These are phyloP conservation scores for Tangara arthus DNA, from an alignment of 2,797 vertebrate genomes.

Conservation along the genomic window DNA sequence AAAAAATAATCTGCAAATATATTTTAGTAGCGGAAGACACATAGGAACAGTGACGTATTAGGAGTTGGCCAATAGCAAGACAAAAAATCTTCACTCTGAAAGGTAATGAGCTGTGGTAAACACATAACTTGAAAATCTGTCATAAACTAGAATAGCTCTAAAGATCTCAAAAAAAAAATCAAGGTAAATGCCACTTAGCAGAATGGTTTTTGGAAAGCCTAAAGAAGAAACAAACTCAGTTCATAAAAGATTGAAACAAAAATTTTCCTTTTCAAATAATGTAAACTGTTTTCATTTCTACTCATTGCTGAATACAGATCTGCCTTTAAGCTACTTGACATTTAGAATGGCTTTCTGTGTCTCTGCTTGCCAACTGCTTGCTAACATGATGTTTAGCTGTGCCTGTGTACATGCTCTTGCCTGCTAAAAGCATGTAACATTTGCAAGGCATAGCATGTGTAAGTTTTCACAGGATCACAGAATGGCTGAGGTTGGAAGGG, in stretches of 20 bases:
- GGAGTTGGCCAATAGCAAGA: background rate
- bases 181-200: background rate
- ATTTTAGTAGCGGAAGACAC: background rate
- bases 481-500: background rate
- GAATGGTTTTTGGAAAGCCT: background rate
- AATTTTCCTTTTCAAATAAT: background rate
- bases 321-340: background rate
- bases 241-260: background rate
- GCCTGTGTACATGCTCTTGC: background rate
- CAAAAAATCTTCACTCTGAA: background rate
- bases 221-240: background rate
- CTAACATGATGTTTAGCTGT: background rate
- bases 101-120: background rate
- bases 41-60: background rate
- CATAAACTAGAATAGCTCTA: background rate
- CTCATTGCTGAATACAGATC: background rate
- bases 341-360: background rate
- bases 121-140: background rate
- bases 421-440: background rate
- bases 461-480: background rate
- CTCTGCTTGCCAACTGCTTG: background rate
- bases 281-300: background rate
- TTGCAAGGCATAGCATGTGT: background rate
- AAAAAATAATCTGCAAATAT: background rate
- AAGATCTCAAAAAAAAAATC: background rate